Evolutionary conservation across 2,113 vertebrate species (phyloP).

Genomic region (Pteruthius melanotis): DNA sequence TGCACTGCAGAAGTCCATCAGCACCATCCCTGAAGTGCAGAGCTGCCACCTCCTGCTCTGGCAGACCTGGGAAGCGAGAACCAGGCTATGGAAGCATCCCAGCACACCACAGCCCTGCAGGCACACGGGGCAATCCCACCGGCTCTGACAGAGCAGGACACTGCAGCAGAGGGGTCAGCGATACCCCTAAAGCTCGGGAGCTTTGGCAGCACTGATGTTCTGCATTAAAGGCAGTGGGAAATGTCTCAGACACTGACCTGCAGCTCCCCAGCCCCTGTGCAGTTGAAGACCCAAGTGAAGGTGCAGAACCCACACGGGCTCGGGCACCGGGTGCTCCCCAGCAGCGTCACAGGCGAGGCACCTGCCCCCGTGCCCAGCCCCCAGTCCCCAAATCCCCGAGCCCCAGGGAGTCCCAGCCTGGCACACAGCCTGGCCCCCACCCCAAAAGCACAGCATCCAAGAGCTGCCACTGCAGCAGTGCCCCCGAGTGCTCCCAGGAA

Average conservation of each 20-base stretch:
- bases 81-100: fast-evolving
- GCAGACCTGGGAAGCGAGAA: neutral
- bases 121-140: fast-evolving
- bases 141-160: fast-evolving
- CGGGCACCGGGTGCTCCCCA: fast-evolving
- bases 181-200: fast-evolving
- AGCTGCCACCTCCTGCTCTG: neutral
- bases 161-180: fast-evolving
- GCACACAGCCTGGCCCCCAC: neutral
- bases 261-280: neutral
- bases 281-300: fast-evolving
- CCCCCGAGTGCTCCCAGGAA: fast-evolving
- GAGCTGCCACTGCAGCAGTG: fast-evolving
- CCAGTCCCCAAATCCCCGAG: fast-evolving
- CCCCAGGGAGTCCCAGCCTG: neutral
- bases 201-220: no score
- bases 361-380: neutral
- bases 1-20: neutral
- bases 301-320: fast-evolving
- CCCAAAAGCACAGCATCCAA: fast-evolving
- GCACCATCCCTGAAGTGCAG: fast-evolving
- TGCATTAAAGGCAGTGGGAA: neutral
- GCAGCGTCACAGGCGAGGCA: fast-evolving
- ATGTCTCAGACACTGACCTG: no score
- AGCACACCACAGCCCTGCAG: fast-evolving